These are phyloP conservation scores for Epistrophella euchroma DNA, from an alignment of 2,888 invertebrate species.

Conservation along the genomic window DNA sequence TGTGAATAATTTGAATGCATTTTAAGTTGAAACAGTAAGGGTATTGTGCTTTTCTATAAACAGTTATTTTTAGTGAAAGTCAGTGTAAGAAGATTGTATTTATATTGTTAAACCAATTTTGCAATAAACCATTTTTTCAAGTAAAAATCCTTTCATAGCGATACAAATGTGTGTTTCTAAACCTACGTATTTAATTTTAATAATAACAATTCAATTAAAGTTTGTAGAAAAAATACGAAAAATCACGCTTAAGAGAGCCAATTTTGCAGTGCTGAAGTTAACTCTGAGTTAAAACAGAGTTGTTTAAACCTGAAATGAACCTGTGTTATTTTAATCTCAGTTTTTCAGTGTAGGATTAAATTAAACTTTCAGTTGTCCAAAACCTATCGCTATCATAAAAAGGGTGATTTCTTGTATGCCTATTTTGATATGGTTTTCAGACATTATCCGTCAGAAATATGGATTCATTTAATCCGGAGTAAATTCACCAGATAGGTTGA, in stretches of 20 bases:
- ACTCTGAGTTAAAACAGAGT: no score
- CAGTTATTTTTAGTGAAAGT: constrained; percentile 15
- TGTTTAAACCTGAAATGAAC: no score
- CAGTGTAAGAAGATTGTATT: constrained; percentile 39
- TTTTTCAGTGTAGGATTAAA: no score
- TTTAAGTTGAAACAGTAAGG: constrained; percentile 32
- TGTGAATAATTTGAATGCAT: constrained; percentile 54
- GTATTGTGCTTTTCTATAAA: constrained; percentile 50
- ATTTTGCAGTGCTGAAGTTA: no score
- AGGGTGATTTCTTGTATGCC: no score
- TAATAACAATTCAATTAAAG: not conserved
- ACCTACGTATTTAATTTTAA: not conserved
- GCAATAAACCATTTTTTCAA: not conserved
- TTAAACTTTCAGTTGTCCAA: no score
- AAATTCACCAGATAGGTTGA: no score
- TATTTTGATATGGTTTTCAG: no score
- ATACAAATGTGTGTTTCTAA: constrained; percentile 12
- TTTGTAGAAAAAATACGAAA: not conserved
- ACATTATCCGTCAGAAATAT: no score
- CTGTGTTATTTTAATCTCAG: no score
- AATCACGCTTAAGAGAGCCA: not conserved
- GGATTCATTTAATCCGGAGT: no score
- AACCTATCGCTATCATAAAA: no score
- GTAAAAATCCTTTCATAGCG: constrained; percentile 69
- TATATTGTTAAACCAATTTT: constrained; percentile 25